Conservation (phyloP, 2,113 vertebrate species). For the Felis chaus region DNA sequence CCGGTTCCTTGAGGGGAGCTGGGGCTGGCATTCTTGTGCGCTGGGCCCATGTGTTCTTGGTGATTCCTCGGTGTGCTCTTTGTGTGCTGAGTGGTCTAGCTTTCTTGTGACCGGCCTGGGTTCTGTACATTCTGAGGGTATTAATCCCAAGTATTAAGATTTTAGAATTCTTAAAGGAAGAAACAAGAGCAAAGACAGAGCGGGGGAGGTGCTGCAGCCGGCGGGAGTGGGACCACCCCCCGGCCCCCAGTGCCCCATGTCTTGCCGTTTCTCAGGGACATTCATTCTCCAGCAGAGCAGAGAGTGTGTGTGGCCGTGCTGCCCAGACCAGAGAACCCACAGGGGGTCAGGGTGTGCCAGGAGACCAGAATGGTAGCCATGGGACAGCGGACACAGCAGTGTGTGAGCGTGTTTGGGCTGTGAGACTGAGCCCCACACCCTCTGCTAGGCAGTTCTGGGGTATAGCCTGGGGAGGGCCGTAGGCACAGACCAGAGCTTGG, state of each 20-base stretch:
- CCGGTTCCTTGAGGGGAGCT: not conserved
- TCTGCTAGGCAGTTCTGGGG: not conserved
- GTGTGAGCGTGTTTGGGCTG: not conserved
- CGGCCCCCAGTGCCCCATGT: too few relatives aligned
- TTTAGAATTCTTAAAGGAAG: not conserved
- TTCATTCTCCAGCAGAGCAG: not conserved
- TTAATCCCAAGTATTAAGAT: not conserved
- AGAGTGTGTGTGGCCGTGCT: rapidly evolving
- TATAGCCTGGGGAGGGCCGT: not conserved
- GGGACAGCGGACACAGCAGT: not conserved
- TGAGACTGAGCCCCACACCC: too few relatives aligned
- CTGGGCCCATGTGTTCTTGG: not conserved
- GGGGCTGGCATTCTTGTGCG: not conserved
- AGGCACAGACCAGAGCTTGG: not conserved
- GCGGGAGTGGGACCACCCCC: not conserved
- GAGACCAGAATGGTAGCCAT: not conserved
- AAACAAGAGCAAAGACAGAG: not conserved
- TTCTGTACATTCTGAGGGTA: not conserved
- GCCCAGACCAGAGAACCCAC: rapidly evolving
- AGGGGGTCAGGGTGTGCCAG: too few relatives aligned
- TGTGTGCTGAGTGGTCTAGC: not conserved
- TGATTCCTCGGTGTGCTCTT: not conserved
- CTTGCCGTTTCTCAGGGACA: not conserved
- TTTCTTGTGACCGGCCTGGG: not conserved
- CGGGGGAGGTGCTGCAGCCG: not conserved